Conservation (phyloP, 2,797 vertebrate genomes). For the Sebastes iracundus region DNA sequence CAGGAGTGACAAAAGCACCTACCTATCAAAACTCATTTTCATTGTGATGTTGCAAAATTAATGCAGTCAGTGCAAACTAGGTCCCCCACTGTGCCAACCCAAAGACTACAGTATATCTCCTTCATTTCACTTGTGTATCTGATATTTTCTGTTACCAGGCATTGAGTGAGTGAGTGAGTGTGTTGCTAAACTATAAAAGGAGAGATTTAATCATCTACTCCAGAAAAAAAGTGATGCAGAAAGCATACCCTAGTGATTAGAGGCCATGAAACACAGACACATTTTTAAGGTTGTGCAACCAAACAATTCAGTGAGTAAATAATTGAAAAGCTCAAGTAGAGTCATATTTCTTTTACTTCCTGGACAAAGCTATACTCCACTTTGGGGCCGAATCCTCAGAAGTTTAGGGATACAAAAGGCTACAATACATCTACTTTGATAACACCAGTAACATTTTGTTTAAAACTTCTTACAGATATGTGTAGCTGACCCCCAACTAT, state of each 20-base stretch:
- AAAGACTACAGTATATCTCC: background rate
- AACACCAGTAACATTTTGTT: background rate
- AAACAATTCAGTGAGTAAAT: background rate
- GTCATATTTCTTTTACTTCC: background rate
- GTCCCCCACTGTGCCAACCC: background rate
- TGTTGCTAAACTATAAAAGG: background rate
- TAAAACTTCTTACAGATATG: background rate
- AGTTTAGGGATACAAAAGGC: background rate
- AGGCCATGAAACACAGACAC: constrained; percentile 30
- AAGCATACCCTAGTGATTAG: background rate
- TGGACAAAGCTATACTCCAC: background rate
- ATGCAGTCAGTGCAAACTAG: constrained; percentile 14
- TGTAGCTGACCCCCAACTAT: background rate
- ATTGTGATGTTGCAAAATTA: constrained; percentile 1
- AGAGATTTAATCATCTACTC: constrained; percentile 10
- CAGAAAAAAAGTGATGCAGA: background rate
- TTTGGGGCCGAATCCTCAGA: background rate
- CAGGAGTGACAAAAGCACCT: background rate
- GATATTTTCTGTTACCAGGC: constrained; percentile 13
- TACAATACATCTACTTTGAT: background rate
- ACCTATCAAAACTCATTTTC: background rate
- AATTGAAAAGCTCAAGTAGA: background rate
- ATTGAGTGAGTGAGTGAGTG: background rate
- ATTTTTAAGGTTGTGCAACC: constrained; percentile 7
- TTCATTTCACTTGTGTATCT: background rate